Conservation (phyloP, 2,797 vertebrate genomes). For the Choloepus didactylus region DNA sequence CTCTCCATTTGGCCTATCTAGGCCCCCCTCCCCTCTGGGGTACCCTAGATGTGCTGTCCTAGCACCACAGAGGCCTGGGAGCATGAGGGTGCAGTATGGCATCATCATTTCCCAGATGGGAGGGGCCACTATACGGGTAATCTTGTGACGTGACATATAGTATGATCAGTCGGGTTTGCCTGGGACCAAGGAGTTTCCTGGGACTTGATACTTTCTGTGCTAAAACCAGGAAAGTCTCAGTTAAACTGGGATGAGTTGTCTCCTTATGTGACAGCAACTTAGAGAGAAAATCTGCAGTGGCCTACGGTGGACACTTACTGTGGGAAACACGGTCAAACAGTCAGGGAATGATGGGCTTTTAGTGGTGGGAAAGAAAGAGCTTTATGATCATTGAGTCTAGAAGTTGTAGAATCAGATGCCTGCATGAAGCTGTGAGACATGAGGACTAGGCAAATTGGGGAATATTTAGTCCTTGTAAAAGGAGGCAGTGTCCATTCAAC, state of each 20-base stretch:
- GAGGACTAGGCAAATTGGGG: not conserved
- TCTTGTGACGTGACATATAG: not conserved
- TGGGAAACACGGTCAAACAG: not conserved
- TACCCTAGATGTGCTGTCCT: not conserved
- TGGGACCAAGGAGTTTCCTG: not conserved
- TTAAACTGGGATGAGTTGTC: not conserved
- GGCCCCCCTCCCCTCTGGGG: too few species aligned
- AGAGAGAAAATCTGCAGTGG: not conserved
- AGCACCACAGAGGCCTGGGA: not conserved
- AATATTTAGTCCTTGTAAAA: not conserved
- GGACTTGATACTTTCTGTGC: not conserved
- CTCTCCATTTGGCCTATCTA: not conserved
- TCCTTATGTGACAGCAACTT: not conserved
- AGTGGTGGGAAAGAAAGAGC: not conserved
- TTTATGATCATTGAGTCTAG: not conserved
- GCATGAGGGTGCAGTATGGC: not conserved
- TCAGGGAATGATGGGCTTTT: not conserved
- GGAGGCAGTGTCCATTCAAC: not conserved
- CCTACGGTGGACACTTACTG: not conserved
- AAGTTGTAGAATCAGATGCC: not conserved
- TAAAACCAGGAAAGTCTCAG: not conserved
- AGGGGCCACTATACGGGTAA: not conserved
- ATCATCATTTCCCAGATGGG: not conserved
- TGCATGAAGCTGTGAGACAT: not conserved
- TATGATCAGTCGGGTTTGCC: not conserved